These are phyloP conservation scores for Lasioglossum zephyrum DNA, from an alignment of 2,888 invertebrate genomes.

Conservation along the genomic window DNA sequence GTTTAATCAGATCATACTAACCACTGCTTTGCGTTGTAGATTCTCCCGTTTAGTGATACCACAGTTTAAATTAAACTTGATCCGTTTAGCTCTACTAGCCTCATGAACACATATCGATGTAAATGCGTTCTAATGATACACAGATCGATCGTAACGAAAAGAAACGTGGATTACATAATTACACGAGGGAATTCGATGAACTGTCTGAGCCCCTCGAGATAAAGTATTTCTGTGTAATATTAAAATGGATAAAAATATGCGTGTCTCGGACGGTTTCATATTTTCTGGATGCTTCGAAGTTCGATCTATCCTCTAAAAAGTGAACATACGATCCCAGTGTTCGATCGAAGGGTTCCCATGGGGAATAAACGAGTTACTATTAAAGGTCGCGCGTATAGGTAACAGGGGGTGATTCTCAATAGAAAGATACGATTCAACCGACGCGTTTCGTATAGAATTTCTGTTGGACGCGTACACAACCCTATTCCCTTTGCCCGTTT, in stretches of 20 bases:
- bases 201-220: background rate
- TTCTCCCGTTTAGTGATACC: background rate
- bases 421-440: background rate
- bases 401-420: background rate
- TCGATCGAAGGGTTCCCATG: background rate
- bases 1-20: background rate
- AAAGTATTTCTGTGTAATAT: background rate
- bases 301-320: background rate
- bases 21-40: background rate
- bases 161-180: background rate
- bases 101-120: background rate
- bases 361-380: background rate
- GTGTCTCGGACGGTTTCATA: background rate
- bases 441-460: constrained; percentile 6
- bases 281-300: background rate
- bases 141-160: background rate
- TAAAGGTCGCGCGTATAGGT: background rate
- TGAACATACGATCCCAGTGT: background rate
- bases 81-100: background rate
- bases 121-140: background rate
- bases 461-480: background rate
- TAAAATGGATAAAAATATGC: background rate
- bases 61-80: background rate
- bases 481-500: background rate
- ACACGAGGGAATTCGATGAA: background rate